These are phyloP conservation scores for Neocrepidodera transversa DNA, from an alignment of 2,888 invertebrate species.

Conservation along the genomic window DNA sequence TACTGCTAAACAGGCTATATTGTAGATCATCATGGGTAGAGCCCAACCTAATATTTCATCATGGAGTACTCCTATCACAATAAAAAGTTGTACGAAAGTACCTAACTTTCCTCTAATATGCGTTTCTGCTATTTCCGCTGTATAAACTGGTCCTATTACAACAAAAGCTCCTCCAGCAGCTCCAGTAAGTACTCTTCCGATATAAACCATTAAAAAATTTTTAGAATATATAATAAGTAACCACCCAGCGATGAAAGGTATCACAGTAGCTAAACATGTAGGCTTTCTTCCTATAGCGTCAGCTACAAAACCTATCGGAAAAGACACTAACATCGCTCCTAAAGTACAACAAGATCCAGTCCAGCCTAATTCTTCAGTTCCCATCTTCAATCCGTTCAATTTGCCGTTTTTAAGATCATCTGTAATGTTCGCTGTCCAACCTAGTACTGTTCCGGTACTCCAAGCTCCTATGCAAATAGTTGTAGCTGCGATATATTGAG, in stretches of 20 bases:
- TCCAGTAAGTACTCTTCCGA: slow-evolving; percentile 72
- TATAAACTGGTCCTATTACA: slow-evolving; percentile 80
- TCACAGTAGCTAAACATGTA: slow-evolving; percentile 67
- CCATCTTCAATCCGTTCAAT: slow-evolving; percentile 65
- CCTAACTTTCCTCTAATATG: slow-evolving; percentile 82
- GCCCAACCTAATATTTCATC: slow-evolving; percentile 72
- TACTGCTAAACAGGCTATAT: slow-evolving; percentile 68
- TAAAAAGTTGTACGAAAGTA: slow-evolving; percentile 82
- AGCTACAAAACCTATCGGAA: slow-evolving; percentile 73
- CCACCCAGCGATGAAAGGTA: slow-evolving; percentile 77
- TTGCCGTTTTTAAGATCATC: slow-evolving; percentile 59
- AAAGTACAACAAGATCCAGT: slow-evolving; percentile 71
- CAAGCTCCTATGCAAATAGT: slow-evolving; percentile 68
- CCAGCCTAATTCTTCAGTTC: slow-evolving; percentile 68
- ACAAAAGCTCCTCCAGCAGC: slow-evolving; percentile 79
- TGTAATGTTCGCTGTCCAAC: slow-evolving; percentile 74
- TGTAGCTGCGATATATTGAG: slow-evolving; percentile 21
- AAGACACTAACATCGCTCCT: slow-evolving; percentile 74
- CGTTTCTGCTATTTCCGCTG: slow-evolving; percentile 81
- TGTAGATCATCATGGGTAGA: slow-evolving; percentile 66
- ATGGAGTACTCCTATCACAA: slow-evolving; percentile 79
- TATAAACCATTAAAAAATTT: slow-evolving; percentile 66
- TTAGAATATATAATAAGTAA: slow-evolving; percentile 70
- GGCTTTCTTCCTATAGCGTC: slow-evolving; percentile 73
- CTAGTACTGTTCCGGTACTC: slow-evolving; percentile 74